Conservation (phyloP, 2,113 vertebrate genomes). For the Channa maculata region DNA sequence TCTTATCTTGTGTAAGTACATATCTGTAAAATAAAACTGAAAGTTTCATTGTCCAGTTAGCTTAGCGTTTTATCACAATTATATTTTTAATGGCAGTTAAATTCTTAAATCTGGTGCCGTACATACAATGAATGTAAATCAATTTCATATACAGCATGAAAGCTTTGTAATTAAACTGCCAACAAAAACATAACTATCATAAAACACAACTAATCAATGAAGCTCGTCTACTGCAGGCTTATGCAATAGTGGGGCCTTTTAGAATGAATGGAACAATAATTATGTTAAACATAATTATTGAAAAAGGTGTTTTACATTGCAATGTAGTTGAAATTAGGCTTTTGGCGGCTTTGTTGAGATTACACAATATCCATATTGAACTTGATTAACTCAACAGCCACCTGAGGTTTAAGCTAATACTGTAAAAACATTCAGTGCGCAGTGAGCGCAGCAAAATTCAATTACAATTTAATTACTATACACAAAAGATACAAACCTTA, state of each 20-base stretch:
- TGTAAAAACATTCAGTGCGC: slow-evolving; percentile 32
- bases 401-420: slow-evolving; percentile 40
- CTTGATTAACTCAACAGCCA: slow-evolving; percentile 43
- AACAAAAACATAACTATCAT: not conserved
- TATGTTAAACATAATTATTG: slow-evolving; percentile 14
- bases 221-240: not conserved
- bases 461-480: slow-evolving; percentile 61
- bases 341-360: slow-evolving; percentile 20
- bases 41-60: no score
- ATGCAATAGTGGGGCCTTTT: not conserved
- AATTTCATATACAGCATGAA: not conserved
- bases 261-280: not conserved
- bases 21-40: no score
- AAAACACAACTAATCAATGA: slow-evolving; percentile 9
- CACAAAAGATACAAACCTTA: slow-evolving; percentile 11
- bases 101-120: not conserved
- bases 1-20: no score
- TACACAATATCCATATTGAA: slow-evolving; percentile 1
- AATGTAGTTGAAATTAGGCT: slow-evolving; percentile 5
- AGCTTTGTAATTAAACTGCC: not conserved
- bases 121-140: not conserved
- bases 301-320: not conserved
- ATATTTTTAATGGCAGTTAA: no score
- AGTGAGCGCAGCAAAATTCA: slow-evolving; percentile 41
- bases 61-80: no score